phyloP scores from a whole-genome alignment of 2,888 invertebrate genomes.

The Folsomia candida region DNA sequence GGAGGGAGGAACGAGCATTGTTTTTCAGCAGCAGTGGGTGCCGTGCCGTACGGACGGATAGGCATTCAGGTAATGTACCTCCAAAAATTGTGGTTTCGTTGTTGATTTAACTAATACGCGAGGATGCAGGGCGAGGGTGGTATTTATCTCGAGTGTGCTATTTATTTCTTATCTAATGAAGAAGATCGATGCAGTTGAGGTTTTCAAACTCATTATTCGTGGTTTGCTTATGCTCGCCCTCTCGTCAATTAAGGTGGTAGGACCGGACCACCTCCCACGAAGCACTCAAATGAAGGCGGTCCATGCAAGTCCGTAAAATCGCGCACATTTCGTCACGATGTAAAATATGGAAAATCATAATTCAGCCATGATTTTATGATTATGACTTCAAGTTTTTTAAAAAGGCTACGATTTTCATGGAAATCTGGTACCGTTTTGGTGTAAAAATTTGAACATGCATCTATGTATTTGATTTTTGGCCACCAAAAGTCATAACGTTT shows the following conservation, averaged over 20 bases:
- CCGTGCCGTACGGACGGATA: too few relatives aligned
- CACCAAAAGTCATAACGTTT: too few relatives aligned
- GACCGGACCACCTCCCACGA: constrained; percentile 41
- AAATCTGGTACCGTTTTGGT: too few relatives aligned
- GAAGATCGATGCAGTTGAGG: constrained; percentile 15
- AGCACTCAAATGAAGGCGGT: not conserved
- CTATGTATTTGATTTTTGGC: too few relatives aligned
- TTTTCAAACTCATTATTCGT: constrained; percentile 12
- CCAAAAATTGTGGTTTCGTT: too few relatives aligned
- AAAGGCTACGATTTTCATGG: too few relatives aligned
- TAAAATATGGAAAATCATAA: not conserved
- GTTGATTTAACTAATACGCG: not conserved
- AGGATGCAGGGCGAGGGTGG: not conserved
- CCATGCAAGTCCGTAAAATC: constrained; percentile 26
- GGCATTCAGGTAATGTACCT: too few relatives aligned
- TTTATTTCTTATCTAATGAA: not conserved
- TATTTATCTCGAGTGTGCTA: not conserved
- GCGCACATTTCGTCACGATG: constrained; percentile 36
- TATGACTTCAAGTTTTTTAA: too few relatives aligned
- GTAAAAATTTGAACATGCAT: too few relatives aligned
- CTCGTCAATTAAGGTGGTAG: constrained; percentile 43
- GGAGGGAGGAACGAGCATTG: too few relatives aligned
- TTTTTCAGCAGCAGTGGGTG: too few relatives aligned
- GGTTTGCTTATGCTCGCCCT: constrained; percentile 19
- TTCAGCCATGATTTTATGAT: too few relatives aligned